phyloP scores from a whole-genome alignment of 2,888 invertebrate species.

The Agriopis aurantiaria region DNA sequence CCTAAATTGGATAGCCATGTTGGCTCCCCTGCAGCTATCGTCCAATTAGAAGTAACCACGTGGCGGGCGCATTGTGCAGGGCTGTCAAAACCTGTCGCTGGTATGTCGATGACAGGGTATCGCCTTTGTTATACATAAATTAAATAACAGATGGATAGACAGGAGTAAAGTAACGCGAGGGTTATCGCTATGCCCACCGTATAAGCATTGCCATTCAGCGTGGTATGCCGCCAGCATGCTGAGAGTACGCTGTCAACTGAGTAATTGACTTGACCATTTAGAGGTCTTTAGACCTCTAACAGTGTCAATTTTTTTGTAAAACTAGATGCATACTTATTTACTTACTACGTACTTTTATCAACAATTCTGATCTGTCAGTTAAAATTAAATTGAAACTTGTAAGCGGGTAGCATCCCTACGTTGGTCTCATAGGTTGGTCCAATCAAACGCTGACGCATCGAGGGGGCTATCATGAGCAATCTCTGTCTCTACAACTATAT shows the following conservation, averaged over 20 bases:
- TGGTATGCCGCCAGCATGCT: too few species aligned
- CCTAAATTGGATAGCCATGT: conserved; percentile 19
- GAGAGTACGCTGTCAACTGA: too few species aligned
- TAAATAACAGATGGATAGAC: not conserved
- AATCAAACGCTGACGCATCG: conserved; percentile 19
- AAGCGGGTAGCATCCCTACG: conserved; percentile 10
- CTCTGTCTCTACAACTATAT: conserved; percentile 18
- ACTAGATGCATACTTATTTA: too few species aligned
- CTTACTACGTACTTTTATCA: too few species aligned
- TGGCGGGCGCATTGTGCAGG: conserved; percentile 20
- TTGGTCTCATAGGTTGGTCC: not conserved
- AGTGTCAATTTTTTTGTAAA: too few species aligned
- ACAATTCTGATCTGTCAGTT: not conserved
- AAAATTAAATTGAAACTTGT: not conserved
- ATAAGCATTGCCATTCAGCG: too few species aligned
- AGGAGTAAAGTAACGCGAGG: not conserved
- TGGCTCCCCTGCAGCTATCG: conserved; percentile 19
- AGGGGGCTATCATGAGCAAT: conserved; percentile 21
- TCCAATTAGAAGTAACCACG: conserved; percentile 29
- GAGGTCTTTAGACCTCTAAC: too few species aligned
- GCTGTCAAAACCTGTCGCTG: conserved; percentile 17
- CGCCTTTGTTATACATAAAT: conserved; percentile 7
- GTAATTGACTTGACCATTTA: too few species aligned
- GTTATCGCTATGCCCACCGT: too few species aligned
- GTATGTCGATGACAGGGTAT: conserved; percentile 1